Percentiles rank a stretch among this genome's conserved stretches.
Conservation (phyloP, 2,113 vertebrate species). For the Gnathonemus echidnorhynchus region DNA sequence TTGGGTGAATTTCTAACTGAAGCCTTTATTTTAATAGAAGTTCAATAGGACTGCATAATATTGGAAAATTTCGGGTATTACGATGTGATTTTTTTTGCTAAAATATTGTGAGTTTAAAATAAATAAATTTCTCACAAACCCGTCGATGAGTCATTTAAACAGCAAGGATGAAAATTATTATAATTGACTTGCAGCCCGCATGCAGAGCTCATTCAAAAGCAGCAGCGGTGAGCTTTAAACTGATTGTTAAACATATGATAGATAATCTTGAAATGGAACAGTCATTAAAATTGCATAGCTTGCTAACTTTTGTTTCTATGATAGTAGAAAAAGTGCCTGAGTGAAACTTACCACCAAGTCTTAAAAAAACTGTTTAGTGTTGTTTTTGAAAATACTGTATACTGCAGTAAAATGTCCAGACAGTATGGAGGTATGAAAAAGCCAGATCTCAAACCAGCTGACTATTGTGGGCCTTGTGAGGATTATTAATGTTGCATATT, state of each 20-base stretch:
- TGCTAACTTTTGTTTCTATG: not conserved
- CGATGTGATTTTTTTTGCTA: not conserved
- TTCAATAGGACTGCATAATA: not conserved
- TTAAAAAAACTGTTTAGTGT: not conserved
- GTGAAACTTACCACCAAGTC: not conserved
- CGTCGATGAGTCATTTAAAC: not conserved
- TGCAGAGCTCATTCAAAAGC: not conserved
- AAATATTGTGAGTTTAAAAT: not conserved
- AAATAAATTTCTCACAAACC: not conserved
- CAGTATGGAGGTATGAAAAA: not conserved
- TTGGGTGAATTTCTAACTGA: not conserved
- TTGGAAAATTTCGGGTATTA: not conserved
- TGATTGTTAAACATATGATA: not conserved
- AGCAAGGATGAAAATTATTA: not conserved
- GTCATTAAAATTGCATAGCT: not conserved
- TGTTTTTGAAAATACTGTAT: not conserved
- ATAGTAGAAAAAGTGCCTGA: not conserved
- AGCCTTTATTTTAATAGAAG: not conserved
- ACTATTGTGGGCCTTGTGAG: not conserved
- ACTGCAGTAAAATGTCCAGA: not conserved
- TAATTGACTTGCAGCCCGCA: not conserved
- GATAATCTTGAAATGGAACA: not conserved
- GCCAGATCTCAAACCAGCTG: not conserved
- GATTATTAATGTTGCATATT: not conserved
- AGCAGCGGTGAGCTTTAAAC: not conserved